phyloP scores from a whole-genome alignment of 2,113 vertebrate species.

The Pangasianodon gigas region DNA sequence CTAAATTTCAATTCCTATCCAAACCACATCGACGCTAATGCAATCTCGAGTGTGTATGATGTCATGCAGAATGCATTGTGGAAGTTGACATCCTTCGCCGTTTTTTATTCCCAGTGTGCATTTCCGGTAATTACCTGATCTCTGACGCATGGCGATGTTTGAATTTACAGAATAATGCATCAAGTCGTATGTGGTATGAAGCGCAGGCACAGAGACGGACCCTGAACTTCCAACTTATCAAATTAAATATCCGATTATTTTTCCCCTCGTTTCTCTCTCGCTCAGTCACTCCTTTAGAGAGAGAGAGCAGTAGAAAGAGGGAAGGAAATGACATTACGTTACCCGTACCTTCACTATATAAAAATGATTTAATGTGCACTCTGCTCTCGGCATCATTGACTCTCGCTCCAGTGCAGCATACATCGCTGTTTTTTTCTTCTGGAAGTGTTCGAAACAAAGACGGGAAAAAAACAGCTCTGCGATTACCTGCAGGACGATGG shows the following conservation, averaged over 20 bases:
- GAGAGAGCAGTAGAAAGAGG: conserved; percentile 35
- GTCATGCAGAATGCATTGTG: neutral
- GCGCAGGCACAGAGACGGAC: conserved; percentile 30
- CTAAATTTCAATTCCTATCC: neutral
- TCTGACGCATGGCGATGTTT: conserved; percentile 7
- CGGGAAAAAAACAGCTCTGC: conserved; percentile 46
- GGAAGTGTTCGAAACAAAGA: conserved; percentile 47
- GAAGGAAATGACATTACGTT: conserved; percentile 64
- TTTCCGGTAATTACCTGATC: conserved; percentile 57
- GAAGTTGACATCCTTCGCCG: conserved; percentile 3
- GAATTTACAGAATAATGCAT: conserved; percentile 34
- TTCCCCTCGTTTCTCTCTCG: conserved; percentile 28
- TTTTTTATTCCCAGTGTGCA: conserved; percentile 57
- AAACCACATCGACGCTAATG: neutral
- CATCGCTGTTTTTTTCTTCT: conserved; percentile 63
- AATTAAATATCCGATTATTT: conserved; percentile 54
- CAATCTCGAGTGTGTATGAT: neutral
- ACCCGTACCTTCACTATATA: conserved; percentile 74
- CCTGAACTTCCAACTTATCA: conserved; percentile 45
- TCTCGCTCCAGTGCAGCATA: conserved; percentile 72
- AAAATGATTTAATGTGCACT: conserved; percentile 79
- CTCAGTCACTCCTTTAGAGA: conserved; percentile 27
- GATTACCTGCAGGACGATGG: conserved; percentile 55
- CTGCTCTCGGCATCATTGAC: conserved; percentile 71
- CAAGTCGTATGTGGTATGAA: conserved; percentile 27